Evolutionary conservation across 2,113 vertebrate genomes (phyloP), one percentile per base, ranked within the genome.

Genomic region (Alligator mississippiensis): DNA sequence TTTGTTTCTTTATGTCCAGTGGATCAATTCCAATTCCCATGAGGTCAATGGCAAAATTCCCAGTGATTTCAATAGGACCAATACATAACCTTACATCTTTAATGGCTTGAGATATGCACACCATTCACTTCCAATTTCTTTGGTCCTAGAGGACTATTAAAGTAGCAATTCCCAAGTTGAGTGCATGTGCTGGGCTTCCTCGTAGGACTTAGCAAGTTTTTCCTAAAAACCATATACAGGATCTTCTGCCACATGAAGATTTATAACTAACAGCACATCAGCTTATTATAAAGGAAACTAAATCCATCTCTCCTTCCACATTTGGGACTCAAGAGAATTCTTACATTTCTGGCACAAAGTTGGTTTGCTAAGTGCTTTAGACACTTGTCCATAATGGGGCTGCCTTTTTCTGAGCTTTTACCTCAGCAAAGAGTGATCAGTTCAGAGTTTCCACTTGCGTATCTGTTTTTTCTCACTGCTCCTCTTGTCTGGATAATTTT

Each of bases 271-370:
- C 80, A n/a, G 62, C 59, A 57, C 2, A 28, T 17, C 4, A 66
- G 15, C 14, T 30, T 85, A 91, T 87, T 81, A 64, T 68, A 85
- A 91, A 89, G 28, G 14, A 94, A 63, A 78, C 3, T 62, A 90
- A 93, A 89, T 58, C 11, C 1, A 81, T 70, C 90, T 88, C 1
- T 76, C 61, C 74, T 93, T 82, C 47, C 28, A 47, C 55, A 58
- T 84, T 59, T 84, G 70, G 57, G 70, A 27, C 70, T 75, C 30
- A 70, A 47, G 82, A 84, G 70, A 84, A 84, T 75, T 75, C 18
- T 74, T 84, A 61, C 18, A 28, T 90, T 78, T 77, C 60, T 63
- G 66, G 25, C 16, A 84, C 34, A 86, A 92, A 82, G 11, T 4
- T 75, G 19, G 82, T 24, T 84, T 82, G 80, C 25, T 76, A 84